Evolutionary conservation across 2,113 vertebrate species (phyloP), one percentile per base, ranked within the genome.

Genomic region (Osmerus eperlanus): DNA sequence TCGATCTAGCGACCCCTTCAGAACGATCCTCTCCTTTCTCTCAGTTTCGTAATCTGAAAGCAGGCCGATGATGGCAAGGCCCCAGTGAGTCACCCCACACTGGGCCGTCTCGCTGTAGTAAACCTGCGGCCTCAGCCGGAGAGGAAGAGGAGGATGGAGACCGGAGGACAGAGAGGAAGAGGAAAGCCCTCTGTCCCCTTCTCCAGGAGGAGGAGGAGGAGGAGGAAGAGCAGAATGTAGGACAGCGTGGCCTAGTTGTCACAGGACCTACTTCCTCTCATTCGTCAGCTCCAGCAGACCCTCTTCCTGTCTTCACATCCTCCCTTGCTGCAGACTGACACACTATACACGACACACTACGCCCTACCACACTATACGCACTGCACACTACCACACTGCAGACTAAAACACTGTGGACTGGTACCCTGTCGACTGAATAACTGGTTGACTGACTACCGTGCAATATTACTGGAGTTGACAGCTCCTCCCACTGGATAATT

Each of bases 181-280:
- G 36, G 36, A 60, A 51, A 21, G 19, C n/a, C 3, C 36, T 51
- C 56, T 28, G 28, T 64, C 28, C 58, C 16, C 16, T 75, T 61
- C 64, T 18, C 71, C 65, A 28, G 0, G 53, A 18, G 51, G 70
- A 41, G 41, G 70, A 73, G 78, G 70, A 72, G 62, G 77, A 77
- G 73, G 74, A 80, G 23, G 23, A 23, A 81, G 70, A 67, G 74
- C 61, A 64, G 63, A 73, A 84, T 86, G 66, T 89, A 84, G 86
- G 81, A 80, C 86, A 81, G 77, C 77, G 71, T 81, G 85, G 78
- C 82, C 79, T 83, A 85, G 78, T 82, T 83, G 81, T 78, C 80
- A 84, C 71, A 74, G 78, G 79, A 81, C 84, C 86, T 85, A 81
- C 83, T 90, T 80, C 53, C 78, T 81, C 75, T 84, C 83, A 85